These are phyloP conservation scores for Sabellastarte sp. DNA, from an alignment of 2,888 invertebrate genomes.

Conservation along the genomic window DNA sequence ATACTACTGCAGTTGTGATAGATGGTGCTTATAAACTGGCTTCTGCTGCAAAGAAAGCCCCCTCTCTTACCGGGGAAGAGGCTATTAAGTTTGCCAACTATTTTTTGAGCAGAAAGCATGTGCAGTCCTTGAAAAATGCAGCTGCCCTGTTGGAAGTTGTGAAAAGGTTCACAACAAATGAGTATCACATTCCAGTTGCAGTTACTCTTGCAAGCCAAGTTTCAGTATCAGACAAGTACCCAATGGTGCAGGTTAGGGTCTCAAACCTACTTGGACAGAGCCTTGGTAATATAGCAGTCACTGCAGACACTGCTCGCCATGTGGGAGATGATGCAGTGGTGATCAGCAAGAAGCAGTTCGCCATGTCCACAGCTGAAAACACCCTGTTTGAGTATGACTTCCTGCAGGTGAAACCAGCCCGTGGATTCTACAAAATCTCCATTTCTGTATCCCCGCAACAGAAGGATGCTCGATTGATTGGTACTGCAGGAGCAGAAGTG, in stretches of 20 bases:
- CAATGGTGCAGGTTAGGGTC: conserved; percentile 65
- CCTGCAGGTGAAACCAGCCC: conserved; percentile 73
- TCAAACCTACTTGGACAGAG: conserved; percentile 63
- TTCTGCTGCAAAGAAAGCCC: conserved; percentile 67
- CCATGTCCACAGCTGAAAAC: conserved; percentile 41
- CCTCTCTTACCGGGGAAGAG: conserved; percentile 74
- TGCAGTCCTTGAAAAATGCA: conserved; percentile 81
- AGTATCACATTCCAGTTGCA: conserved; percentile 79
- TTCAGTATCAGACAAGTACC: conserved; percentile 74
- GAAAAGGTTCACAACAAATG: conserved; percentile 70
- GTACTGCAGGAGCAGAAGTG: conserved; percentile 63
- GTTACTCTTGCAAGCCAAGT: conserved; percentile 77
- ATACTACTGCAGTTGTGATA: conserved; percentile 64
- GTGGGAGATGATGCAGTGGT: conserved; percentile 75
- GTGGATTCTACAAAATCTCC: conserved; percentile 81
- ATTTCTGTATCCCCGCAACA: conserved; percentile 71
- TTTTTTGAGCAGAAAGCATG: conserved; percentile 83
- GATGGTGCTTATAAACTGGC: conserved; percentile 69
- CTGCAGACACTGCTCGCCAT: conserved; percentile 75
- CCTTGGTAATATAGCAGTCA: conserved; percentile 67
- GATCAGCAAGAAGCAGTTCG: conserved; percentile 66
- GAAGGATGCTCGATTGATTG: conserved; percentile 65
- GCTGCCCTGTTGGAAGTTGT: conserved; percentile 79
- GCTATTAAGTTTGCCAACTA: conserved; percentile 87
- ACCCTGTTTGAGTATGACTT: conserved; percentile 74